Conservation (phyloP, 2,797 vertebrate genomes). For the Typhlichthys subterraneus region DNA sequence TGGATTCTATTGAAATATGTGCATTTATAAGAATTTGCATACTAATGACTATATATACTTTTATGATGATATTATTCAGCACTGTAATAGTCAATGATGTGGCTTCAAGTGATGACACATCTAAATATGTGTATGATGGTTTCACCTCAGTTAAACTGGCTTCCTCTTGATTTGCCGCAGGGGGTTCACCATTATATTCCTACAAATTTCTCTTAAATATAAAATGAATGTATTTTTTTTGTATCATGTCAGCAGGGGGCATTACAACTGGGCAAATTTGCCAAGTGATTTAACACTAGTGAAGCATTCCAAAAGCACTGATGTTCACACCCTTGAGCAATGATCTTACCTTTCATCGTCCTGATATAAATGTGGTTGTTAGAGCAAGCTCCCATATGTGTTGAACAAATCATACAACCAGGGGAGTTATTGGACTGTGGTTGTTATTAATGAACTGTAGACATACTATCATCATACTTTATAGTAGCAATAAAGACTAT, state of each 20-base stretch:
- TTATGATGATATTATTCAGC: slow-evolving; percentile 2
- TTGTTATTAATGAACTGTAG: slow-evolving; percentile 60
- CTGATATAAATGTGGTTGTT: slow-evolving; percentile 63
- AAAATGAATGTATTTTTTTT: slow-evolving; percentile 67
- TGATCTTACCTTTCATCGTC: slow-evolving; percentile 70
- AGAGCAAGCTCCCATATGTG: slow-evolving; percentile 39
- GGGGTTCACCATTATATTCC: slow-evolving; percentile 55
- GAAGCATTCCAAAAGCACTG: slow-evolving; percentile 60
- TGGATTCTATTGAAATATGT: not conserved
- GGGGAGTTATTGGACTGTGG: slow-evolving; percentile 41
- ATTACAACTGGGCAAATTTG: slow-evolving; percentile 51
- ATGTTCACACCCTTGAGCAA: slow-evolving; percentile 70
- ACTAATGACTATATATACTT: not conserved
- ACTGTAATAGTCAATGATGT: too few species aligned
- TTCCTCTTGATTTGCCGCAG: slow-evolving; percentile 63
- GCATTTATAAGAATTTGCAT: not conserved
- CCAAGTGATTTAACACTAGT: slow-evolving; percentile 62
- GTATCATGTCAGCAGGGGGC: slow-evolving; percentile 60
- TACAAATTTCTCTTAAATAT: slow-evolving; percentile 58
- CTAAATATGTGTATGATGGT: not conserved
- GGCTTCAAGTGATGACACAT: not conserved
- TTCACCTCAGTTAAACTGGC: slow-evolving; percentile 30
- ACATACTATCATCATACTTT: slow-evolving; percentile 51
- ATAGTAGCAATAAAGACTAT: slow-evolving; percentile 31
- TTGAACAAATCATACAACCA: slow-evolving; percentile 53